Conservation (phyloP, 2,113 vertebrate genomes). For the Chunga burmeisteri region DNA sequence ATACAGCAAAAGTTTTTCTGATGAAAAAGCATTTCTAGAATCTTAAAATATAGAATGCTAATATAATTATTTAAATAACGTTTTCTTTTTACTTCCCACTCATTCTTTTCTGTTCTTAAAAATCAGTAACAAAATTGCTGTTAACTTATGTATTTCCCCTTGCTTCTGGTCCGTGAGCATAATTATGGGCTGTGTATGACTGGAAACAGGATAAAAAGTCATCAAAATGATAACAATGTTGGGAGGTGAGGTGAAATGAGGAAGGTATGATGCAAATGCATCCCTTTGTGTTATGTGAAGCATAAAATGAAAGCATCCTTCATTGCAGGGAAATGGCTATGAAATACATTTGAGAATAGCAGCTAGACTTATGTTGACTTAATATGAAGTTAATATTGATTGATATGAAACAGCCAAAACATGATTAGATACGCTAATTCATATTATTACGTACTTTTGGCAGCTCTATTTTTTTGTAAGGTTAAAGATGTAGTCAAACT, state of each 20-base stretch:
- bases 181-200: not conserved
- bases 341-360: slow-evolving; percentile 5
- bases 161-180: not conserved
- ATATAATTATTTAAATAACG: not conserved
- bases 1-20: not conserved
- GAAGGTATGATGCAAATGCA: not conserved
- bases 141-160: not conserved
- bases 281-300: slow-evolving; percentile 6
- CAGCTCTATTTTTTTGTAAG: not conserved
- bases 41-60: not conserved
- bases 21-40: not conserved
- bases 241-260: not conserved
- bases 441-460: not conserved
- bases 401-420: slow-evolving; percentile 1
- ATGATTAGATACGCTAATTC: not conserved
- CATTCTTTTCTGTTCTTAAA: not conserved
- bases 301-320: slow-evolving; percentile 14
- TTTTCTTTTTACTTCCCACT: not conserved
- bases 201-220: not conserved
- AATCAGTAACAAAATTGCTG: not conserved
- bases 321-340: not conserved
- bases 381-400: slow-evolving; percentile 47
- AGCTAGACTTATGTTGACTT: slow-evolving; percentile 15
- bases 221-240: not conserved
- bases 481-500: not conserved